Conservation (phyloP, 2,113 vertebrate genomes). For the Cololabis saira region DNA sequence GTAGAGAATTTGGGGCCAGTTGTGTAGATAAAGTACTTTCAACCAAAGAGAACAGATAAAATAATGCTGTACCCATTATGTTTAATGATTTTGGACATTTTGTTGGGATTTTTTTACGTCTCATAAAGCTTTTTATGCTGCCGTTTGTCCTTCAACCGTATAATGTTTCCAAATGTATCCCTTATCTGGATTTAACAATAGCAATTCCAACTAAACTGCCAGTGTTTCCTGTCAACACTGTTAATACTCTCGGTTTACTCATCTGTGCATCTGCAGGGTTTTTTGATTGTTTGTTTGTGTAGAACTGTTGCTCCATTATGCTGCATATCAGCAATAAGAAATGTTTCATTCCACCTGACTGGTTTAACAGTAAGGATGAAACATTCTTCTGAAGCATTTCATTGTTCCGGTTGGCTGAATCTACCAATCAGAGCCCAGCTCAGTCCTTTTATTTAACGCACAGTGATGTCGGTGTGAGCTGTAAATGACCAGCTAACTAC, state of each 20-base stretch:
- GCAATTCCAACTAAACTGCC: not conserved
- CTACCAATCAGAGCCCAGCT: constrained; percentile 39
- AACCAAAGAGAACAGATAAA: not conserved
- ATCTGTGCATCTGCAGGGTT: not conserved
- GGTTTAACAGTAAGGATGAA: constrained; percentile 21
- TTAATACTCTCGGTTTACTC: not conserved
- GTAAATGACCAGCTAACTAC: constrained; percentile 32
- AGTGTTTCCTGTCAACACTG: not conserved
- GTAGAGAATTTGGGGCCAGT: not conserved
- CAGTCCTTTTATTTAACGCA: constrained; percentile 30
- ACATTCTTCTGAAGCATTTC: constrained; percentile 29
- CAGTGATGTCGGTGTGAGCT: constrained; percentile 33
- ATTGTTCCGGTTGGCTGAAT: constrained; percentile 42
- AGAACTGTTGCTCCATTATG: not conserved
- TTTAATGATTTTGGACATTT: not conserved
- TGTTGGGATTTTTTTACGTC: not conserved
- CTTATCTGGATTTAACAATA: not conserved
- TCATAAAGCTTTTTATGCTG: not conserved
- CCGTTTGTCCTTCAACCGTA: not conserved
- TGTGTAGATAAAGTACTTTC: not conserved
- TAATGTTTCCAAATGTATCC: not conserved
- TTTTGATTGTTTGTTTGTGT: not conserved
- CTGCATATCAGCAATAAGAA: constrained; percentile 15
- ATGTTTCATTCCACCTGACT: constrained; percentile 31
- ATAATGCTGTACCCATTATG: not conserved